phyloP scores from a whole-genome alignment of 2,797 vertebrate species.

The Sebastes iracundus region DNA sequence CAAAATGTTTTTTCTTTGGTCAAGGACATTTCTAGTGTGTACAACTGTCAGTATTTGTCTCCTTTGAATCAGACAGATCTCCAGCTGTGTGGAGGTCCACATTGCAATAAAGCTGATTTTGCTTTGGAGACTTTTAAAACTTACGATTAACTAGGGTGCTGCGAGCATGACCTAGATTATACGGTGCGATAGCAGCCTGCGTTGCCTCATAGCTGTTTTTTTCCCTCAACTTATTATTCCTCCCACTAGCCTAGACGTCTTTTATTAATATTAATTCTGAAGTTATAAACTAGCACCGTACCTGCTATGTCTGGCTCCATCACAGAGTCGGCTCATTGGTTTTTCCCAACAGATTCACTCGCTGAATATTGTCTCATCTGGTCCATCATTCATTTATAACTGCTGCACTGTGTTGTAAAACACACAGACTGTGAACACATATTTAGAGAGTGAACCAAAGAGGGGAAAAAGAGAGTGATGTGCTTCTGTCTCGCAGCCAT shows the following conservation, averaged over 20 bases:
- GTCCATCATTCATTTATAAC: conserved; percentile 19
- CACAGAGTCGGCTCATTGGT: background rate
- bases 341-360: conserved; percentile 1
- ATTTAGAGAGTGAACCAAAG: background rate
- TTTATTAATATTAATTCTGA: conserved; percentile 46
- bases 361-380: background rate
- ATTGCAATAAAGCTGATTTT: conserved; percentile 13
- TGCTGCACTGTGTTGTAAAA: background rate
- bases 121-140: conserved; percentile 22
- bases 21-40: too few species aligned
- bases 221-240: conserved; percentile 17
- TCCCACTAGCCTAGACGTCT: background rate
- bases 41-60: background rate
- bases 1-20: too few species aligned
- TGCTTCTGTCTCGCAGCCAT: background rate
- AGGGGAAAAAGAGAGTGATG: background rate
- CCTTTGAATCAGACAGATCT: background rate
- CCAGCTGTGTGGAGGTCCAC: conserved; percentile 17
- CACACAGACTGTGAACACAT: background rate
- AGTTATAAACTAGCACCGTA: conserved; percentile 12
- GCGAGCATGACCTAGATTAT: conserved; percentile 37
- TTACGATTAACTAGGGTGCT: background rate
- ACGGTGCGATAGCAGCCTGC: background rate
- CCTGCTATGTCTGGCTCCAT: conserved; percentile 17
- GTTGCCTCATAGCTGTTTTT: conserved; percentile 3